These are phyloP conservation scores for Metalampra italica DNA, from an alignment of 2,888 invertebrate species.

Conservation along the genomic window DNA sequence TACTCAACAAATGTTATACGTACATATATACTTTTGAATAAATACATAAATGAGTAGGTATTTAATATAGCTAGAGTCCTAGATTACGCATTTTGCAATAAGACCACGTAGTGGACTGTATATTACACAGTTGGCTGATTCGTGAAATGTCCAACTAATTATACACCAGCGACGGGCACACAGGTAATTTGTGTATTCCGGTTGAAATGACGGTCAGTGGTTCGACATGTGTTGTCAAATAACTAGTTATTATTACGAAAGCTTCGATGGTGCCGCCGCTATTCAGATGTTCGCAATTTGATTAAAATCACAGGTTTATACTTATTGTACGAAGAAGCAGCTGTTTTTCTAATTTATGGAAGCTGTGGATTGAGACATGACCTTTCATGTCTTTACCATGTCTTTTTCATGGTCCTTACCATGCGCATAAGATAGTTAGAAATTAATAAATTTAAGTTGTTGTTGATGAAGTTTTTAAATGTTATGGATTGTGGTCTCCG, in stretches of 20 bases:
- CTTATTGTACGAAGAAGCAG: neutral
- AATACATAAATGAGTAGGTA: no score
- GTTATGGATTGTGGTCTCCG: no score
- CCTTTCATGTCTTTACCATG: no score
- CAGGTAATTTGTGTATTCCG: conserved; percentile 59
- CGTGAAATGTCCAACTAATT: conserved; percentile 53
- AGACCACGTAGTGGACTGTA: conserved; percentile 1
- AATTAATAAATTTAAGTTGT: no score
- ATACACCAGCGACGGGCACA: conserved; percentile 33
- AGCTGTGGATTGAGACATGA: no score
- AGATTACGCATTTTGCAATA: conserved; percentile 1
- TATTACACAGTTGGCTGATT: conserved; percentile 45
- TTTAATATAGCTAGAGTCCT: no score
- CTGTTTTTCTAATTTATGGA: no score
- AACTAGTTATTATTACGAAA: conserved; percentile 34
- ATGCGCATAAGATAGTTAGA: no score
- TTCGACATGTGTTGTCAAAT: conserved; percentile 50
- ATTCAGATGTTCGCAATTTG: neutral
- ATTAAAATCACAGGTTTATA: neutral
- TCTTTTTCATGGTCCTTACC: no score
- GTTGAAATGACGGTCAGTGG: conserved; percentile 37
- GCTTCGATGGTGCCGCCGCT: conserved; percentile 5
- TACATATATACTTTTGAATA: no score
- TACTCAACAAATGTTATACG: no score
- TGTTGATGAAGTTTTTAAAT: no score